Base-by-base conservation (phyloP, 2,888 invertebrate species). In the Acleris holmiana region DNA sequence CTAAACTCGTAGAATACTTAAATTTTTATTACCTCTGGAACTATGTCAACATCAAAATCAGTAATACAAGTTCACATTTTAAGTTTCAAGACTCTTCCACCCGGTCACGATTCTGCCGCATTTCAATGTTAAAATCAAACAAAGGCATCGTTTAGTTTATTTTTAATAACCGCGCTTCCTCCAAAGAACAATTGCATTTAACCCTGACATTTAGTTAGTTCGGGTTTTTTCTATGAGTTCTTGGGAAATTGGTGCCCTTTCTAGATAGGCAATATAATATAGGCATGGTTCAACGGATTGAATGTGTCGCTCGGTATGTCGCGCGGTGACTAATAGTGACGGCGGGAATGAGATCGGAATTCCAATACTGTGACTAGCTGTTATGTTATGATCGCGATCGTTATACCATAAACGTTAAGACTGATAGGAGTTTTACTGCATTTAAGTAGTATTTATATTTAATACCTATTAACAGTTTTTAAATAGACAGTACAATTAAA, bases 161-260 rank as follows among this genome's bases (percentile, higher is more conserved):
- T 79, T 80, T 77, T 73, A 77, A 73, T 75, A 75, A 73, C 71
- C 61, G 51, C 51, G 73, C 72, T 77, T 78, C 78, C 74, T 69
- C 67, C 67, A 69, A 68, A 74, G 61, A 73, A 77, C 78, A 77
- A 78, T 75, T 73, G 75, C 76, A 77, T 77, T 53, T 73, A 77
- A 68, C 87, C 87, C 64, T 87, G 86, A 84, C 87, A 86, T 87
- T 86, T 84, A 23, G 47, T 69, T 64, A 68, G 67, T 75, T 78
- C 71, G 71, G 73, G 68, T 80, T 82, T 79, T 76, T 75, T 61
- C 67, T 70, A 67, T 64, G 61, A 67, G 69, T 73, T 76, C 78
- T 65, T 84, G 83, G 77, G 83, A 85, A 84, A 70, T 69, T 67
- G 58, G 69, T 84, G 83, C 82, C 85, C 85, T 86, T 85, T 84